These are phyloP conservation scores for Rhabdomys pumilio DNA, from an alignment of 2,797 vertebrate species.

Conservation along the genomic window DNA sequence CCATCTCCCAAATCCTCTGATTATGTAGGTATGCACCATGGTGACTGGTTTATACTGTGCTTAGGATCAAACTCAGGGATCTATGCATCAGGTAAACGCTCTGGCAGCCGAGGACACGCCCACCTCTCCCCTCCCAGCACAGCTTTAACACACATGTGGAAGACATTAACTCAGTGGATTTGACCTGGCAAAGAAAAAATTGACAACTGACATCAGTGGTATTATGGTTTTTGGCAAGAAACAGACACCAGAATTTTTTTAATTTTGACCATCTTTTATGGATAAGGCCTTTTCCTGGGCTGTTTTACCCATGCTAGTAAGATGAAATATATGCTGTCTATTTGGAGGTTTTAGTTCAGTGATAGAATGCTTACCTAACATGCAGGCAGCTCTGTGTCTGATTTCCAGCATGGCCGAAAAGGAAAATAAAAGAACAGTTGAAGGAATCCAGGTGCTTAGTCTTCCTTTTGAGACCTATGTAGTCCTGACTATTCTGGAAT, in stretches of 20 bases:
- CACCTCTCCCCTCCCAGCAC: neutral
- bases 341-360: neutral
- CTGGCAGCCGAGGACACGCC: neutral
- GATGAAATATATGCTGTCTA: neutral
- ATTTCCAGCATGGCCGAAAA: neutral
- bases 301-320: neutral
- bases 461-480: neutral
- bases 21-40: no score
- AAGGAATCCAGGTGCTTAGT: neutral
- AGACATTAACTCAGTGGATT: conserved; percentile 8
- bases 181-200: neutral
- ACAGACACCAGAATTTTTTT: neutral
- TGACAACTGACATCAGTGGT: neutral
- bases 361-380: neutral
- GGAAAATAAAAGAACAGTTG: neutral
- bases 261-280: neutral
- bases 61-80: neutral
- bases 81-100: no score
- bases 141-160: neutral
- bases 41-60: neutral
- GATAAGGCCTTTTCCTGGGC: neutral
- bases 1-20: neutral
- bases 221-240: neutral
- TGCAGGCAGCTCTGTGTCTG: neutral
- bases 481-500: neutral